These are phyloP conservation scores for Ianthella basta DNA, from an alignment of 37 sponge, comb jelly and placozoan species.

Conservation along the genomic window DNA sequence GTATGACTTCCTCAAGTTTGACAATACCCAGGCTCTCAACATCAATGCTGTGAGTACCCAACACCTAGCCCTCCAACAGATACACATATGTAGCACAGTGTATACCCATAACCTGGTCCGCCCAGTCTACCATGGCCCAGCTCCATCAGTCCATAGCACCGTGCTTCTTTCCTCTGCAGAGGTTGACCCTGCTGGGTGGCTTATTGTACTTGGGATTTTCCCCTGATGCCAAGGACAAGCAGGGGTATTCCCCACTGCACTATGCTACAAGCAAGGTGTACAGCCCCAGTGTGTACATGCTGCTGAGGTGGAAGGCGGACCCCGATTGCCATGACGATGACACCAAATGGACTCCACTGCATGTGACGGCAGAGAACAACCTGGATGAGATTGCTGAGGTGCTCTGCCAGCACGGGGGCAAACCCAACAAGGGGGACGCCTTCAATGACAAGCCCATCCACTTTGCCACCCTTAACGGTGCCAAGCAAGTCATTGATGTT, in stretches of 20 bases:
- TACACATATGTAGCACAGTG: too few species aligned
- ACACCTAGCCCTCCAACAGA: too few species aligned
- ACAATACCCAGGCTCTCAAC: background rate
- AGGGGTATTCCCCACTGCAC: conserved; percentile 34
- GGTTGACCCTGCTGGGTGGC: conserved; percentile 21
- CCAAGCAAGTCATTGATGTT: conserved; percentile 18
- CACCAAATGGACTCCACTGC: conserved; percentile 32
- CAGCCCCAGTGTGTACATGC: conserved; percentile 22
- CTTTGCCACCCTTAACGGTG: conserved; percentile 15
- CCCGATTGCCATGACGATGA: conserved; percentile 27
- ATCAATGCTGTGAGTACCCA: conserved; percentile 6
- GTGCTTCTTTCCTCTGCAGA: background rate
- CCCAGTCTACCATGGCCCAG: too few species aligned
- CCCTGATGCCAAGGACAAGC: conserved; percentile 21
- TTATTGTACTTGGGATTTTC: conserved; percentile 14
- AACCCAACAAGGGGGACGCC: background rate
- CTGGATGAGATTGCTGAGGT: conserved; percentile 21
- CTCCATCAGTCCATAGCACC: too few species aligned
- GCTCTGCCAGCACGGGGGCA: conserved; percentile 14
- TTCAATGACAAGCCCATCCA: conserved; percentile 26
- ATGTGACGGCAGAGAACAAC: conserved; percentile 20
- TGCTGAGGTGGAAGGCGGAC: conserved; percentile 41
- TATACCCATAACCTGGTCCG: too few species aligned
- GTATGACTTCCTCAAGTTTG: conserved; percentile 19
- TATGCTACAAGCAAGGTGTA: conserved; percentile 39